Percentiles rank a stretch among this genome's conserved stretches.
Evolutionary conservation across 2,113 vertebrate genomes (phyloP).

Genomic region (Pedionomus torquatus): DNA sequence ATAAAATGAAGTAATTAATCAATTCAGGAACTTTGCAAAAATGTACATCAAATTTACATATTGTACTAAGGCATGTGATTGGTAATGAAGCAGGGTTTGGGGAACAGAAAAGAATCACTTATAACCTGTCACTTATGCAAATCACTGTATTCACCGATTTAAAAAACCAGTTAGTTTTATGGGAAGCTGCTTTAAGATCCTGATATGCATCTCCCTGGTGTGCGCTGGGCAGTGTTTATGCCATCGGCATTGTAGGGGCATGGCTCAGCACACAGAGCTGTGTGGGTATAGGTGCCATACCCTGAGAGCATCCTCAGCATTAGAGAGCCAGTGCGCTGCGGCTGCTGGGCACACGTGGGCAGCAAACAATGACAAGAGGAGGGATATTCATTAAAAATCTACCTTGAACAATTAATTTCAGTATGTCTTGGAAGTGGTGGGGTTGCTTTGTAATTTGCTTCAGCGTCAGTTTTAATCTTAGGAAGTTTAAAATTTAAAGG

Average conservation of each 20-base stretch:
- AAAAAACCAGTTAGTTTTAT: background rate
- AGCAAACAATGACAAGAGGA: background rate
- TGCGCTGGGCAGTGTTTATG: rapidly evolving
- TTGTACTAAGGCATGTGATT: background rate
- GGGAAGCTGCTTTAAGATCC: background rate
- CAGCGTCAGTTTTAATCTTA: background rate
- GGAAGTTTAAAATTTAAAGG: background rate
- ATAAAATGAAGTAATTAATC: background rate
- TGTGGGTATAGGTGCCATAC: background rate
- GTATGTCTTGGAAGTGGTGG: background rate
- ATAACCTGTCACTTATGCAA: background rate
- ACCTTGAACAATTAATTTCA: background rate
- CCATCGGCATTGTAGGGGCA: background rate
- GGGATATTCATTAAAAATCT: background rate
- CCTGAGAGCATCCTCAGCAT: rapidly evolving
- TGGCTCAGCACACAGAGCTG: background rate
- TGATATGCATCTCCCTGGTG: background rate
- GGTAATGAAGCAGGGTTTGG: background rate
- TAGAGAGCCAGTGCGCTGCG: background rate
- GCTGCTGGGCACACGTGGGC: background rate
- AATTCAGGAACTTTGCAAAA: background rate
- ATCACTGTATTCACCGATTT: background rate
- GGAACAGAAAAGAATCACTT: background rate
- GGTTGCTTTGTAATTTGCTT: background rate
- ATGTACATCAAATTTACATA: background rate